A percentile compares a stretch with the other conserved stretches of the same genome.
Evolutionary conservation across 2,113 vertebrate species (phyloP).

Genomic region (Ivindomyrus marchei): DNA sequence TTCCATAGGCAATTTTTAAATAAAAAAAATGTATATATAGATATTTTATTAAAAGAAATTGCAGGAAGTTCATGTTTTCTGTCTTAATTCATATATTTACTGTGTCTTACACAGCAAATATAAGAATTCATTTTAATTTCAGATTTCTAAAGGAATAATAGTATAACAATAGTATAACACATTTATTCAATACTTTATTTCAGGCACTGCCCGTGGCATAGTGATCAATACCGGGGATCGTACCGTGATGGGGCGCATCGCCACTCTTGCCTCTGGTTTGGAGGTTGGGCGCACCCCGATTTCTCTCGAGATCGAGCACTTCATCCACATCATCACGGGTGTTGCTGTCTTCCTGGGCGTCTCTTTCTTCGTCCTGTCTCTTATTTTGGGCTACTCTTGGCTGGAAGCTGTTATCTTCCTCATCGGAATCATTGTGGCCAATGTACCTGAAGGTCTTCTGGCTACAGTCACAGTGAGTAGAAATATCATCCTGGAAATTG

Average conservation of each 20-base stretch:
- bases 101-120: not conserved
- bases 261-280: conserved; percentile 66
- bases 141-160: not conserved
- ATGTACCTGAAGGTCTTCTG: conserved; percentile 69
- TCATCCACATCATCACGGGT: conserved; percentile 69
- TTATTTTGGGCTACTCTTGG: conserved; percentile 62
- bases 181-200: not conserved
- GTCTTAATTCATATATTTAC: not conserved
- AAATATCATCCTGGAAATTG: not conserved
- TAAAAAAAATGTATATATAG: not conserved
- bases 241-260: conserved; percentile 70
- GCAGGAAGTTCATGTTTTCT: not conserved
- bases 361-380: conserved; percentile 63
- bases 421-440: conserved; percentile 72
- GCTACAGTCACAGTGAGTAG: conserved; percentile 68
- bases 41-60: not conserved
- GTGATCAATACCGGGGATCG: conserved; percentile 64
- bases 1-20: not conserved
- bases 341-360: conserved; percentile 66
- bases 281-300: conserved; percentile 69
- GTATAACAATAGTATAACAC: not conserved
- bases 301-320: conserved; percentile 66
- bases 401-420: conserved; percentile 72
- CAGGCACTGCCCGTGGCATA: conserved; percentile 66
- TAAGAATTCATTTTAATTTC: not conserved